A percentile compares a stretch with the other conserved stretches of the same genome.
phyloP scores from a whole-genome alignment of 37 sponge, comb jelly and placozoan species.

The Geodia barretti region DNA sequence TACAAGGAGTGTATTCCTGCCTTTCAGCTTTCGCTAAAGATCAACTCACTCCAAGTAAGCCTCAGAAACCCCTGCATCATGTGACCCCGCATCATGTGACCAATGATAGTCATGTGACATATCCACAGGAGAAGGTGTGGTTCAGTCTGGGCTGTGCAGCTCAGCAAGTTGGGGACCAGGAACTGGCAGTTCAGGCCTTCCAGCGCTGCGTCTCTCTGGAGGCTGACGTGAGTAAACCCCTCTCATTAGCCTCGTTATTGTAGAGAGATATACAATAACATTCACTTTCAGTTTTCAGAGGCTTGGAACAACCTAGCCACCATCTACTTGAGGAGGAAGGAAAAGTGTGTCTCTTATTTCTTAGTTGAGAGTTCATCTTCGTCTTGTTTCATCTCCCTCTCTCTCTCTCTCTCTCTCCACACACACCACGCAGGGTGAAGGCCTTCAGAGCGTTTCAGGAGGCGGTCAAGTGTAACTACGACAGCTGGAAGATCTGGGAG shows the following conservation, averaged over 20 bases:
- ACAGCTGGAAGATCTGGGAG: slow-evolving; percentile 95
- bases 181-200: slow-evolving; percentile 70
- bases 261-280: background rate
- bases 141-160: slow-evolving; percentile 92
- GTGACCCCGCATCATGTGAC: background rate
- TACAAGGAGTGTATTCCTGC: slow-evolving; percentile 60
- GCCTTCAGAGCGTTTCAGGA: slow-evolving; percentile 74
- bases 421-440: slow-evolving; percentile 20
- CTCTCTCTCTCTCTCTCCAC: background rate
- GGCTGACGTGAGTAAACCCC: slow-evolving; percentile 61
- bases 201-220: slow-evolving; percentile 76
- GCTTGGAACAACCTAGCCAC: slow-evolving; percentile 94
- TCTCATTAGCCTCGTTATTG: background rate
- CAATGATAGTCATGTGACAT: slow-evolving; percentile 21
- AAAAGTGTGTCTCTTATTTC: slow-evolving; percentile 56
- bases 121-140: slow-evolving; percentile 84
- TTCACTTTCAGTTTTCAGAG: slow-evolving; percentile 63
- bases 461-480: slow-evolving; percentile 77
- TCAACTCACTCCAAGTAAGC: slow-evolving; percentile 74
- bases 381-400: background rate
- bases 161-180: slow-evolving; percentile 45
- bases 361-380: background rate
- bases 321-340: slow-evolving; percentile 62
- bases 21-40: slow-evolving; percentile 57
- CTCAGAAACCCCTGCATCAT: too few relatives aligned